Evolutionary conservation across 2,113 vertebrate species (phyloP), one percentile per base, ranked within the genome.

Genomic region (Dromiciops gliroides): DNA sequence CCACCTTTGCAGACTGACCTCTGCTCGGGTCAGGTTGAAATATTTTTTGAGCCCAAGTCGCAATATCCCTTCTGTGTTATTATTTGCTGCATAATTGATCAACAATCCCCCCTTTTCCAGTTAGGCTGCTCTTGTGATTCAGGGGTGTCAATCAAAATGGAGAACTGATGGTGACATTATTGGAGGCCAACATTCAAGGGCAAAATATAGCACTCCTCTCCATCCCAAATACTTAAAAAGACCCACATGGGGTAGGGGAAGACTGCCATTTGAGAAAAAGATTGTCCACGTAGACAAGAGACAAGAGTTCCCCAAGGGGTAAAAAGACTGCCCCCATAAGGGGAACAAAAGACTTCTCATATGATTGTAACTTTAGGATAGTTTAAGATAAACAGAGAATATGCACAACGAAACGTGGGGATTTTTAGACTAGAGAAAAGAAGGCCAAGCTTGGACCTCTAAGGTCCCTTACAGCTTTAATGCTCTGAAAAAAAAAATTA

Each of bases 51-150:
- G n/a, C n/a, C n/a, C 67, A 83, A 83, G 67, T n/a, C 44, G 67
- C n/a, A 83, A 83, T 83, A 83, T 83, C 2, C n/a, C 67, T 44
- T 83, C 67, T 23, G n/a, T 83, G 67, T 83, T 83, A 83, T 83
- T 83, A 83, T 83, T 83, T 83, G 67, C 67, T 83, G 67, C n/a
- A 83, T 83, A 83, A 83, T 83, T 83, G 67, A 83, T 83, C 93
- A 83, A n/a, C 12, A 56, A 25, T 83, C 10, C 28, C 89, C 11
- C 12, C 91, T 48, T 28, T n/a, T 9, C 28, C 44, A 48, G 92
- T 83, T 53, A 83, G n/a, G 51, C 44, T 47, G 28, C 44, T n/a
- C 48, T 31, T 50, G 89, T 37, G 90, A 51, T 44, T 83, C 2
- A 19, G 67, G n/a, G 67, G 67, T 83, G 67, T 83, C 67, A 83